Percentiles rank a stretch among this genome's conserved stretches.
Evolutionary conservation across 2,888 invertebrate genomes (phyloP).

Genomic region (Caenorhabditis afra): DNA sequence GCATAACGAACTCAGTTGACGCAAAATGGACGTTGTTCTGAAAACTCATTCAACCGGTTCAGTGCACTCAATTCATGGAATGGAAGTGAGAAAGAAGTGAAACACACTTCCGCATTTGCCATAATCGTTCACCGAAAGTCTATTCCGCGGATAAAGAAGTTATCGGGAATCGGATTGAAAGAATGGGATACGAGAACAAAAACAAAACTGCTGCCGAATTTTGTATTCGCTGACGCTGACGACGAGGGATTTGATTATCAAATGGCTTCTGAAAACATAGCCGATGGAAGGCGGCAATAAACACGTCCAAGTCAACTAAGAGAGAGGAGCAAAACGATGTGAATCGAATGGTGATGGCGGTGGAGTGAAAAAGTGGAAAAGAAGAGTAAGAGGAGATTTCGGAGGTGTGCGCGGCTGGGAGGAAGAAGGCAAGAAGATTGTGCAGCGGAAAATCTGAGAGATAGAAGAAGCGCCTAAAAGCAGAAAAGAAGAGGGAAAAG

Average conservation of each 20-base stretch:
- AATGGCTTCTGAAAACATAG: slow-evolving; percentile 21
- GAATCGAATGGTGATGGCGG: neutral
- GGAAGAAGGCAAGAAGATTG: slow-evolving; percentile 45
- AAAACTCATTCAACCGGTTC: slow-evolving; percentile 36
- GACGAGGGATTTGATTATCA: slow-evolving; percentile 13
- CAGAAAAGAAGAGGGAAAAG: slow-evolving; percentile 21
- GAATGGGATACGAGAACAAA: neutral
- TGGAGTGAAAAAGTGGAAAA: neutral
- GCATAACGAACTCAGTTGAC: slow-evolving; percentile 12
- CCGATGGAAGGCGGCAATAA: neutral
- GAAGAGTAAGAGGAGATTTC: slow-evolving; percentile 5
- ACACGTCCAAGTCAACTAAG: slow-evolving; percentile 8
- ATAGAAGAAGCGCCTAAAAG: slow-evolving; percentile 38
- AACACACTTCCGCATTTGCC: neutral
- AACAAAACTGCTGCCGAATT: slow-evolving; percentile 3
- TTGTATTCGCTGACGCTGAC: neutral
- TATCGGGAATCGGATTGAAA: neutral
- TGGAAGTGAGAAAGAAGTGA: neutral
- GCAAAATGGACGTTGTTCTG: slow-evolving; percentile 12
- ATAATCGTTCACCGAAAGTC: neutral
- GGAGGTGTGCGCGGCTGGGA: slow-evolving; percentile 23
- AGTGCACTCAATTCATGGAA: slow-evolving; percentile 26
- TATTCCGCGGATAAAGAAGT: neutral
- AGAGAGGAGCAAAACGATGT: slow-evolving; percentile 11
- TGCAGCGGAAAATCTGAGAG: slow-evolving; percentile 36